Evolutionary conservation across 2,113 vertebrate species (phyloP).

Genomic region (Zosterops japonicus): DNA sequence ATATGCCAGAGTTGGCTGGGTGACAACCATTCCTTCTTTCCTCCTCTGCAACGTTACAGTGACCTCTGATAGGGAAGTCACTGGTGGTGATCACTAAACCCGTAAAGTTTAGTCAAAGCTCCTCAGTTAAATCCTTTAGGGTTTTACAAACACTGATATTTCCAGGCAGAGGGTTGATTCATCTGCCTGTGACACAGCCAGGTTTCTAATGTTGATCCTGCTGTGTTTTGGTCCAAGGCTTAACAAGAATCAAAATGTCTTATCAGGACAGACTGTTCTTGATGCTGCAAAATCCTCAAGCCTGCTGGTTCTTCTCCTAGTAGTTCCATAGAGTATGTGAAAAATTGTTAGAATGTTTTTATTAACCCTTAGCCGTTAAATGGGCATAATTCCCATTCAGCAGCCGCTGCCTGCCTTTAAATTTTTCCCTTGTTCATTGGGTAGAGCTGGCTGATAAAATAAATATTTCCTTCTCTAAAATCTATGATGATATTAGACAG

Average conservation of each 20-base stretch:
- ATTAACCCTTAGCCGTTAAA: neutral
- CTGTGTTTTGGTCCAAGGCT: neutral
- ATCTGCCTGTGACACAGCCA: neutral
- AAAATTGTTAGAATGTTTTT: neutral
- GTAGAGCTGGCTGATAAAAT: neutral
- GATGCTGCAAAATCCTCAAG: neutral
- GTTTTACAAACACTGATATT: neutral
- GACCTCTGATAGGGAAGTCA: neutral
- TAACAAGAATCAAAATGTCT: neutral
- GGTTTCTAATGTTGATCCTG: neutral
- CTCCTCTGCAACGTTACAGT: accelerated
- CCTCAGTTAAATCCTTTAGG: neutral
- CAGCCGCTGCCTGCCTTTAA: neutral
- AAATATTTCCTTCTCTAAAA: neutral
- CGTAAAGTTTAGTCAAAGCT: neutral
- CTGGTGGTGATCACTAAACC: neutral
- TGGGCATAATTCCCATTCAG: neutral
- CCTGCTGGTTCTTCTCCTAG: neutral
- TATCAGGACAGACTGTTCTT: neutral
- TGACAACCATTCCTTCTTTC: neutral
- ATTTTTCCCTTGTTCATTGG: neutral
- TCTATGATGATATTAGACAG: neutral
- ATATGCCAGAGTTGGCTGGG: neutral
- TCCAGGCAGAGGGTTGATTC: neutral
- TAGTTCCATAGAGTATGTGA: neutral